A percentile compares a stretch with the other conserved stretches of the same genome.
These are phyloP conservation scores for Phyllotreta striolata DNA, from an alignment of 2,888 invertebrate genomes.

Conservation along the genomic window DNA sequence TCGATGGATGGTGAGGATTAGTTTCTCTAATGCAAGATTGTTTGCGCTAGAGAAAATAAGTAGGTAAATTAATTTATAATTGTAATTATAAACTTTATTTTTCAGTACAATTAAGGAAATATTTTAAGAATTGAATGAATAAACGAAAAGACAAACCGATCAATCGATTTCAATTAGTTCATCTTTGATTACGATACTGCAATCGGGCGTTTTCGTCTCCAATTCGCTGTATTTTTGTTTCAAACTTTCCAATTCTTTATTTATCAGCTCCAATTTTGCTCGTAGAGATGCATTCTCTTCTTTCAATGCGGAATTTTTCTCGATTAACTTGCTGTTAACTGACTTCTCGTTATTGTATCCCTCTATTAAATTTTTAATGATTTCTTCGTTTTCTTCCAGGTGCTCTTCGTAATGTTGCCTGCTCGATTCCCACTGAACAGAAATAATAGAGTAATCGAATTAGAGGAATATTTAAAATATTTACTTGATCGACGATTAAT, in stretches of 20 bases:
- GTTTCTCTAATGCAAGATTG: too few species aligned
- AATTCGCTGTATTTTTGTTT: slow-evolving; percentile 16
- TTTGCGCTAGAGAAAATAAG: too few species aligned
- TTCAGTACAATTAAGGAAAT: slow-evolving; percentile 1
- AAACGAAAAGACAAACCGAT: slow-evolving; percentile 6
- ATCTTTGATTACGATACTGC: slow-evolving; percentile 29
- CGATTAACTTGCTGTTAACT: slow-evolving; percentile 37
- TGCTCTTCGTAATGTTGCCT: slow-evolving; percentile 34
- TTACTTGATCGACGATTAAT: slow-evolving; percentile 40
- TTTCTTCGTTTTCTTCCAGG: slow-evolving; percentile 36
- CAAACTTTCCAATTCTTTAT: slow-evolving; percentile 8
- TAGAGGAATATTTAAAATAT: slow-evolving; percentile 1
- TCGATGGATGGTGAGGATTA: too few species aligned
- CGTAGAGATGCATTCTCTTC: slow-evolving; percentile 23
- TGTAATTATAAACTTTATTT: background rate
- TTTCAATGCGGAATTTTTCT: slow-evolving; percentile 33
- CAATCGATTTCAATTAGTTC: slow-evolving; percentile 34
- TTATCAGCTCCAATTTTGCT: slow-evolving; percentile 15
- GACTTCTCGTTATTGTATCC: slow-evolving; percentile 34
- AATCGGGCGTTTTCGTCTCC: slow-evolving; percentile 15
- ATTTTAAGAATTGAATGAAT: background rate
- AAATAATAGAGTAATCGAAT: background rate
- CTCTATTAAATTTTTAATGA: slow-evolving; percentile 34
- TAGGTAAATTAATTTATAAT: too few species aligned
- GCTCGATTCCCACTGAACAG: slow-evolving; percentile 43